Conservation (phyloP, 1,140 invertebrate species). For the Pachypsylla venusta region DNA sequence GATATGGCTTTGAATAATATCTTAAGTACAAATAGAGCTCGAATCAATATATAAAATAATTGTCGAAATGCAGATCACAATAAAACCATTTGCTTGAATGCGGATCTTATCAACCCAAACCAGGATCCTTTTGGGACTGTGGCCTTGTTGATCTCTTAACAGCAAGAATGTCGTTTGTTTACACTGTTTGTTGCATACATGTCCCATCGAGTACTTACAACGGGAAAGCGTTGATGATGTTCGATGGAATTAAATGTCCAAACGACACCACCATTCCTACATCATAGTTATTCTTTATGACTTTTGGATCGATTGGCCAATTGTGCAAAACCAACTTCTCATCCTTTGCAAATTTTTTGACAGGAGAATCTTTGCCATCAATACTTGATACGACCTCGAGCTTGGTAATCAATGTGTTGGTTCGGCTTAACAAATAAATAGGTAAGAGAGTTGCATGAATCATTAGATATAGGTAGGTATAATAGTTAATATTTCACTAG, state of each 20-base stretch:
- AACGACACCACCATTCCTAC: constrained; percentile 55
- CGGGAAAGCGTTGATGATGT: constrained; percentile 45
- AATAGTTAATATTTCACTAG: too few relatives aligned
- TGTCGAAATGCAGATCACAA: too few relatives aligned
- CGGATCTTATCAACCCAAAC: too few relatives aligned
- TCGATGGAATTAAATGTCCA: constrained; percentile 48
- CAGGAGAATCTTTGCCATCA: constrained; percentile 31
- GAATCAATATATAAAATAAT: too few relatives aligned
- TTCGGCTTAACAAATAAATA: constrained; percentile 30
- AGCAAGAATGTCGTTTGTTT: constrained; percentile 11
- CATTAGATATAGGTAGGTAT: too few relatives aligned
- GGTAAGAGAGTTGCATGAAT: too few relatives aligned
- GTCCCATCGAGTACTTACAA: constrained; percentile 35
- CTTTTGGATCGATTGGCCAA: constrained; percentile 37
- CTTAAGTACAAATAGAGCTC: too few relatives aligned
- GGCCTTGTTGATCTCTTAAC: too few relatives aligned
- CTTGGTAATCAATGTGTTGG: constrained; percentile 28
- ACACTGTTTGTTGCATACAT: neutral
- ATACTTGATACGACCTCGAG: constrained; percentile 42
- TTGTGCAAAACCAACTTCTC: constrained; percentile 34
- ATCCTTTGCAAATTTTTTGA: constrained; percentile 36
- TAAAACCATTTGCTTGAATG: too few relatives aligned
- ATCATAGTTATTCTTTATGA: constrained; percentile 34
- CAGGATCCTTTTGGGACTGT: too few relatives aligned
- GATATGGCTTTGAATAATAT: too few relatives aligned